Evolutionary conservation across 2,888 invertebrate species (phyloP).

Genomic region (Oscheius onirici): DNA sequence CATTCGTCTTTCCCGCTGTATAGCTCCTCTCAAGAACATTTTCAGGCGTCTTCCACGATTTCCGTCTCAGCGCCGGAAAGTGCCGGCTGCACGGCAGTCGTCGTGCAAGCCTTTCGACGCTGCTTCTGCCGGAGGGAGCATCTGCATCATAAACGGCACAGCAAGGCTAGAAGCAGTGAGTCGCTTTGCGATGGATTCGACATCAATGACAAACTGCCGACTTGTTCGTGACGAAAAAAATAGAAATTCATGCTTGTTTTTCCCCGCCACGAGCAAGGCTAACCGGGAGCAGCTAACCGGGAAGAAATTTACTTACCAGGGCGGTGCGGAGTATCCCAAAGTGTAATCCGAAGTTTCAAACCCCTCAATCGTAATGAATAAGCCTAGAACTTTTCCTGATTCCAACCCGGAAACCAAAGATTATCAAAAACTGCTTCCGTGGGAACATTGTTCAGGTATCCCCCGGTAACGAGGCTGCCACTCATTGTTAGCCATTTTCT

Average conservation of each 20-base stretch:
- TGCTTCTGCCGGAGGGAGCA: slow-evolving; percentile 29
- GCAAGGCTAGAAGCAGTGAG: slow-evolving; percentile 19
- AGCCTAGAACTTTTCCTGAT: too few relatives aligned
- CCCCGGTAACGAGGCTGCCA: too few relatives aligned
- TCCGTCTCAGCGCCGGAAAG: slow-evolving; percentile 32
- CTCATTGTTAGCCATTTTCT: too few relatives aligned
- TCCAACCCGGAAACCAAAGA: too few relatives aligned
- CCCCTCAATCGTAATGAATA: too few relatives aligned
- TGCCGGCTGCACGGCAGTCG: slow-evolving; percentile 31
- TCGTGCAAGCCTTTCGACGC: slow-evolving; percentile 28
- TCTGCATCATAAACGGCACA: slow-evolving; percentile 17
- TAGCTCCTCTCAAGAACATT: neutral
- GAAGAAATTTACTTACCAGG: too few relatives aligned
- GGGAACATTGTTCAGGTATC: too few relatives aligned
- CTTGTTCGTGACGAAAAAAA: neutral
- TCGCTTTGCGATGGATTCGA: neutral
- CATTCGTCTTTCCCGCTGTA: neutral
- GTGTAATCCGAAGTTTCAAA: too few relatives aligned
- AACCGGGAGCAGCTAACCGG: too few relatives aligned
- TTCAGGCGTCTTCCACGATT: slow-evolving; percentile 37
- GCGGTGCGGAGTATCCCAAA: too few relatives aligned
- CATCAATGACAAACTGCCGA: neutral
- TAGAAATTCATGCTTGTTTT: neutral
- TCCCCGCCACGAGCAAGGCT: too few relatives aligned
- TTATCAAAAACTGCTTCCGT: too few relatives aligned